A percentile compares a stretch with the other conserved stretches of the same genome.
phyloP scores from a whole-genome alignment of 1,140 invertebrate species.

The Solenopsis fugax region DNA sequence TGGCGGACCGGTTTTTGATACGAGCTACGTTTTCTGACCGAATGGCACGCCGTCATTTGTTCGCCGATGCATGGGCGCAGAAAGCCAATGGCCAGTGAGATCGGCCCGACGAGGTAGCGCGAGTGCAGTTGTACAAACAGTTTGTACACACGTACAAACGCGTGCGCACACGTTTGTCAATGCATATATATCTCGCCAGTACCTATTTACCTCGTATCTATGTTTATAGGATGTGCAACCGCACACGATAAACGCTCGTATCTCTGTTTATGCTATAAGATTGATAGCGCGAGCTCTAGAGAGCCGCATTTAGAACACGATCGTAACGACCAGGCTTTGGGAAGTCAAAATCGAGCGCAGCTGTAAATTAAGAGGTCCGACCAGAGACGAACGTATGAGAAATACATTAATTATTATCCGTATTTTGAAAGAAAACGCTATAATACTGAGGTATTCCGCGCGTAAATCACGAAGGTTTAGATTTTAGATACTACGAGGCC shows the following conservation, averaged over 20 bases:
- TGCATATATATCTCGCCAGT: constrained; percentile 22
- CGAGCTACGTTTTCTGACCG: not conserved
- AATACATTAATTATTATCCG: constrained; percentile 1
- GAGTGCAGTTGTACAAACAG: constrained; percentile 57
- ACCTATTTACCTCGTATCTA: constrained; percentile 66
- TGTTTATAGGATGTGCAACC: constrained; percentile 79
- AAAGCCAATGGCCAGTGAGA: constrained; percentile 24
- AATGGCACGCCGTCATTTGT: constrained; percentile 14
- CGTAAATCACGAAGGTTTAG: constrained; percentile 21
- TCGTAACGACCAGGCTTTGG: constrained; percentile 13
- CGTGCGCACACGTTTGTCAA: constrained; percentile 18
- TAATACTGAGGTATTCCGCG: not conserved
- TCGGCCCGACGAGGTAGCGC: constrained; percentile 23
- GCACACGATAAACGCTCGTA: constrained; percentile 76
- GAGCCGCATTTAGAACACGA: constrained; percentile 28
- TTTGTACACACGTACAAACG: constrained; percentile 12
- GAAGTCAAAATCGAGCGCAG: not conserved
- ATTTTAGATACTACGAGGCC: not conserved
- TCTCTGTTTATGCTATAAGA: constrained; percentile 79
- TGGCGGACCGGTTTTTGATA: constrained; percentile 20
- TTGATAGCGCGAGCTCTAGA: constrained; percentile 67
- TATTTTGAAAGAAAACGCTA: not conserved
- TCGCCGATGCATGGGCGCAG: constrained; percentile 38
- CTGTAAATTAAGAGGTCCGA: constrained; percentile 1
- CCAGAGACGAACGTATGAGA: not conserved